Conservation (phyloP, 2,888 invertebrate genomes). For the Drosophila setosimentum region DNA sequence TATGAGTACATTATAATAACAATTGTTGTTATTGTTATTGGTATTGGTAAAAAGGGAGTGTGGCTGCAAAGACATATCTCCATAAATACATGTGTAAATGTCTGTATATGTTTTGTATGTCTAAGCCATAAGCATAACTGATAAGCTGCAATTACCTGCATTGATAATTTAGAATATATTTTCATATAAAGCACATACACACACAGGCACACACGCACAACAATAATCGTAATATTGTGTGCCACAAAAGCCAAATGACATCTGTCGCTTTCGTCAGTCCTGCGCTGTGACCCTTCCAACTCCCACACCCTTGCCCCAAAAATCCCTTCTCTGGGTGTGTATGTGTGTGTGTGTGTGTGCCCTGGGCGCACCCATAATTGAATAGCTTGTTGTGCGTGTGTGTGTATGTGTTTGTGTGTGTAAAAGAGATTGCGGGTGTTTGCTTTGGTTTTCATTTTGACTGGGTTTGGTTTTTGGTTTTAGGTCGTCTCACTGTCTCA, state of each 20-base stretch:
- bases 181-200: slow-evolving; percentile 65
- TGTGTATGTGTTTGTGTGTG: slow-evolving; percentile 36
- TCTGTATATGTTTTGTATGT: neutral
- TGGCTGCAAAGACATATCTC: slow-evolving; percentile 1
- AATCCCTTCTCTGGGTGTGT: slow-evolving; percentile 7
- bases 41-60: slow-evolving; percentile 65
- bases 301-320: neutral
- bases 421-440: slow-evolving; percentile 72
- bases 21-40: slow-evolving; percentile 68
- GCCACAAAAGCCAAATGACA: slow-evolving; percentile 77
- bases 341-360: slow-evolving; percentile 37
- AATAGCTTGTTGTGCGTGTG: slow-evolving; percentile 53
- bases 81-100: neutral
- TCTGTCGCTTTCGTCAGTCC: slow-evolving; percentile 56
- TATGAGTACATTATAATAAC: slow-evolving; percentile 67
- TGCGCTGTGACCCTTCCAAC: slow-evolving; percentile 13
- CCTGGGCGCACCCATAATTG: slow-evolving; percentile 76
- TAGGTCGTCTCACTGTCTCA: slow-evolving; percentile 21
- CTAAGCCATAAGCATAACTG: slow-evolving; percentile 76
- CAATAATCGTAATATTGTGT: slow-evolving; percentile 57
- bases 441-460: slow-evolving; percentile 55
- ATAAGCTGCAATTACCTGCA: slow-evolving; percentile 82
- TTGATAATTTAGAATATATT: slow-evolving; percentile 79
- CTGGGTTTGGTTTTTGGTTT: slow-evolving; percentile 53
- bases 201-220: slow-evolving; percentile 14